These are phyloP conservation scores for Pachypanchax playfairii DNA, from an alignment of 2,113 vertebrate species.

Conservation along the genomic window DNA sequence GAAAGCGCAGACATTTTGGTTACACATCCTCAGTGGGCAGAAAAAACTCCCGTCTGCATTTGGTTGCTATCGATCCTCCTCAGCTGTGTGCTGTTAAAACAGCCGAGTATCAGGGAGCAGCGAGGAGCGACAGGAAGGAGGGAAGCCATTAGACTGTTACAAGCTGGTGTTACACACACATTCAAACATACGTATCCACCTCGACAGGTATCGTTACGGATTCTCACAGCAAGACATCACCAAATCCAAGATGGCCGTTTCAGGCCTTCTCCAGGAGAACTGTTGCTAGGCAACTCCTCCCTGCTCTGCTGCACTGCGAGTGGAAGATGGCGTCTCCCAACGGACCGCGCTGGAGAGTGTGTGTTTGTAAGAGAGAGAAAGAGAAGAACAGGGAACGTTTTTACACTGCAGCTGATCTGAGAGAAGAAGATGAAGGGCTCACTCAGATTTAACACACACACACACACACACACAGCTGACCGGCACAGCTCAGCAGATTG, in stretches of 20 bases:
- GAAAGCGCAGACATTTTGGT: conserved; percentile 4
- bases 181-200: conserved; percentile 25
- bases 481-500: conserved; percentile 52
- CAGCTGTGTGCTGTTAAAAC: conserved; percentile 44
- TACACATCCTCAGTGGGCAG: neutral
- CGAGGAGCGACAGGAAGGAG: conserved; percentile 21
- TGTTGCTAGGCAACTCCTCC: conserved; percentile 77
- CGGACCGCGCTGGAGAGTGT: conserved; percentile 29
- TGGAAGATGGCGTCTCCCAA: conserved; percentile 76
- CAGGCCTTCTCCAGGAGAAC: conserved; percentile 59
- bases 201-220: conserved; percentile 65
- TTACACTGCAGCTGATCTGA: conserved; percentile 55
- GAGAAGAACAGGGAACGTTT: conserved; percentile 49
- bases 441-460: conserved; percentile 29
- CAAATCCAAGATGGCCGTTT: conserved; percentile 76
- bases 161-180: conserved; percentile 9
- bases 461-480: conserved; percentile 18
- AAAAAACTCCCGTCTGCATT: conserved; percentile 45
- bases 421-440: conserved; percentile 32
- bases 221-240: conserved; percentile 64
- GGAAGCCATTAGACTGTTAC: conserved; percentile 41
- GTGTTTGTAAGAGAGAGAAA: conserved; percentile 21
- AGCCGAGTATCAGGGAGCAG: conserved; percentile 24
- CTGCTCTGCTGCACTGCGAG: conserved; percentile 65
- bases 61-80: conserved; percentile 33